Conservation (phyloP, 2,797 vertebrate genomes). For the Thamnophis elegans region DNA sequence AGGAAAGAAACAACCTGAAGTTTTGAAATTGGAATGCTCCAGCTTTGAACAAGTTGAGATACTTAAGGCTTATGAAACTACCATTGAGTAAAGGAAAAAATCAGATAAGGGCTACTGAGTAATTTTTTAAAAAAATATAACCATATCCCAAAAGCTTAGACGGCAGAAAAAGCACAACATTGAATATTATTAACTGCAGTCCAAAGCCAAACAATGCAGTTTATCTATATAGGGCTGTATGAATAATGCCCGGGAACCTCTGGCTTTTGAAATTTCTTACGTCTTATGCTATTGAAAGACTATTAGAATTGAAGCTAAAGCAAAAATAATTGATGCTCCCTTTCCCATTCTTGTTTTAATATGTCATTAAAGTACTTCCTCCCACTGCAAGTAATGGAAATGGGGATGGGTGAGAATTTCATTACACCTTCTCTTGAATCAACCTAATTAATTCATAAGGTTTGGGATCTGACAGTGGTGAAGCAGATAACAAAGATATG, state of each 20-base stretch:
- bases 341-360: background rate
- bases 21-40: background rate
- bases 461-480: background rate
- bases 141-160: background rate
- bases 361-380: background rate
- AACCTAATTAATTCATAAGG: background rate
- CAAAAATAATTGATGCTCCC: background rate
- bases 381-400: background rate
- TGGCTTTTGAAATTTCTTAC: background rate
- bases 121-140: background rate
- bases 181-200: background rate
- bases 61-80: background rate
- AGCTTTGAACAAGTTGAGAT: background rate
- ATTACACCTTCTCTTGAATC: background rate
- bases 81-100: background rate
- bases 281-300: background rate
- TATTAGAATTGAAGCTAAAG: background rate
- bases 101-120: background rate
- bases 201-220: background rate
- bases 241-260: background rate
- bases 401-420: background rate
- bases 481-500: background rate
- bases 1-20: background rate
- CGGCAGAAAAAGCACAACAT: background rate
- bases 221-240: background rate